Evolutionary conservation across 2,113 vertebrate species (phyloP), one percentile per base, ranked within the genome.

Genomic region (Limnothrissa miodon): DNA sequence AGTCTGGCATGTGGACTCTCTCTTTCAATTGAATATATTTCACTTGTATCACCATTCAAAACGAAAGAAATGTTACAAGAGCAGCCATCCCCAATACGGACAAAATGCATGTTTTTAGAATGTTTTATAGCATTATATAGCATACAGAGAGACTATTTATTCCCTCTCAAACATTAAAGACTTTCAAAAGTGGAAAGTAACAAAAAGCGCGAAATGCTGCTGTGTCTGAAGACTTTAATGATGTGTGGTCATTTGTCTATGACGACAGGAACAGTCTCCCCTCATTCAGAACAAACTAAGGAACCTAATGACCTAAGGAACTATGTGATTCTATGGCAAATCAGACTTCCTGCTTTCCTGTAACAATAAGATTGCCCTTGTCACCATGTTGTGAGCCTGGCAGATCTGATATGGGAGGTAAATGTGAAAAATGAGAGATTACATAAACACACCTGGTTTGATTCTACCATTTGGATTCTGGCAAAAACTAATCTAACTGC

Each of bases 261-360:
- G 15, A 13, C 1, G 29, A 29, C 25, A 33, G 36, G 29, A 74
- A 17, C 11, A 33, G 66, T 36, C 36, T 36, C 33, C 66, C 66
- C 33, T 74, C 11, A 11, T 66, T 74, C 66, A 36, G 33, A 74
- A 74, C 33, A 74, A 74, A 74, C 25, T 53, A n/a, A n/a, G n/a
- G n/a, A n/a, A n/a, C n/a, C n/a, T n/a, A n/a, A n/a, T 81, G 83
- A 84, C 80, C 51, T 82, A 53, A 19, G 51, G 11, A 19, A 45
- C 45, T 80, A 42, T 51, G n/a, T 33, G 51, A 80, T 11, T 6
- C 23, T 48, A 79, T 0, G 45, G 51, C 29, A 56, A 80, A 53
- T 46, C 66, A 78, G 81, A 87, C 83, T 83, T 86, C 82, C 80
- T 82, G 33, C 66, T 62, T 23, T 80, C 66, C 66, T 78, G n/a